Evolutionary conservation across 2,888 invertebrate genomes (phyloP).

Genomic region (Trichacis sp.): DNA sequence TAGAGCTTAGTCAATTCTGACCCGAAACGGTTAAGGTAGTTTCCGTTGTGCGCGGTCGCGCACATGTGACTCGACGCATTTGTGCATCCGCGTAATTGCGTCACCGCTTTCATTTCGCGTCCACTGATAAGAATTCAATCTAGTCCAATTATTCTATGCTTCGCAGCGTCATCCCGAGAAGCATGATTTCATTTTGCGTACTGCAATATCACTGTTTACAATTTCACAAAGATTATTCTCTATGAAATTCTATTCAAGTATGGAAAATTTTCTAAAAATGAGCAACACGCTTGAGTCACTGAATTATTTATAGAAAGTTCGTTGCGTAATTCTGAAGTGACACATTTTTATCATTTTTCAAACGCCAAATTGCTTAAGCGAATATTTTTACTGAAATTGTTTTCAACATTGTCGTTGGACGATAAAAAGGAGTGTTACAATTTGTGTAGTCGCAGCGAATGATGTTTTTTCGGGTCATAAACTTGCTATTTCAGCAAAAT

Average conservation of each 20-base stretch:
- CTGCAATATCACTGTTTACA: not conserved
- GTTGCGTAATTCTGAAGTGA: too few species aligned
- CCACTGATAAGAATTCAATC: conserved; percentile 3
- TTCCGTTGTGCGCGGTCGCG: conserved; percentile 3
- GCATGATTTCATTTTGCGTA: not conserved
- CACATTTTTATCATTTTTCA: too few species aligned
- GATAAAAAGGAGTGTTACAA: too few species aligned
- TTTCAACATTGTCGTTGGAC: not conserved
- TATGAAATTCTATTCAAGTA: not conserved
- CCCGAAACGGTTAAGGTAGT: conserved; percentile 2
- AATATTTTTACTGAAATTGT: not conserved
- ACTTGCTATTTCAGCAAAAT: conserved; percentile 3
- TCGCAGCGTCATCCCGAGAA: not conserved
- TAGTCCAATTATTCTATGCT: not conserved
- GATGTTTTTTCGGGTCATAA: too few species aligned
- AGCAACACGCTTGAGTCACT: too few species aligned
- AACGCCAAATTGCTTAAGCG: not conserved
- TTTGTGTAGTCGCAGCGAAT: not conserved
- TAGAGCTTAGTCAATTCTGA: not conserved
- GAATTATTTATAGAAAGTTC: too few species aligned
- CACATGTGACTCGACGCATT: not conserved
- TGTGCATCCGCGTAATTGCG: too few species aligned
- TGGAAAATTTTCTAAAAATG: too few species aligned
- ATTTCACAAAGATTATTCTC: not conserved
- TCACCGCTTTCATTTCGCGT: not conserved